Evolutionary conservation across 2,888 invertebrate genomes (phyloP).

Genomic region (Heliconius erato): DNA sequence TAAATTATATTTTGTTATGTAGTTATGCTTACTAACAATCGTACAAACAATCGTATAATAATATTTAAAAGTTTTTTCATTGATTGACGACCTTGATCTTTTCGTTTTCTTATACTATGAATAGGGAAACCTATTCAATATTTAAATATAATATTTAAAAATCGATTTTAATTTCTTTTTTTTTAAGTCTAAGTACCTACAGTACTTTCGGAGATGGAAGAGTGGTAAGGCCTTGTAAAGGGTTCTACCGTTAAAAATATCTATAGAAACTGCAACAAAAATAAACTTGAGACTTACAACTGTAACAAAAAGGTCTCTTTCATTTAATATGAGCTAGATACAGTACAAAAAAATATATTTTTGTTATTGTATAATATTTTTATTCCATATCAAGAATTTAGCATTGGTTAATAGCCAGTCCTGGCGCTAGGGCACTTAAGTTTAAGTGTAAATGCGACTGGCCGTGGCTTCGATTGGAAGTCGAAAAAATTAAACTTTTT

Average conservation of each 20-base stretch:
- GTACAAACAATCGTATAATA: not conserved
- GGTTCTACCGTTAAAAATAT: not conserved
- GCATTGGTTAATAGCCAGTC: no score
- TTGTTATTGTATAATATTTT: no score
- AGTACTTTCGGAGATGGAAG: not conserved
- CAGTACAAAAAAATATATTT: no score
- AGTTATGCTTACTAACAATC: not conserved
- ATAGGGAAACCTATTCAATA: no score
- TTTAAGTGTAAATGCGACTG: no score
- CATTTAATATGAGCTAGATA: no score
- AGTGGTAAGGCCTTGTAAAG: not conserved
- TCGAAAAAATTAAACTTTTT: no score
- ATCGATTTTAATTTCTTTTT: not conserved
- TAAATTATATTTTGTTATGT: not conserved
- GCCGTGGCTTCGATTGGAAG: no score
- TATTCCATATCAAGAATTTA: no score
- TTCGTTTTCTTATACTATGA: not conserved
- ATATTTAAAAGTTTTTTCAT: not conserved
- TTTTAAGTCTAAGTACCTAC: not conserved
- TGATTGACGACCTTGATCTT: not conserved
- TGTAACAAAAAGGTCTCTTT: no score
- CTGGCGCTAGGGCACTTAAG: no score
- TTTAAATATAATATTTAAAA: not conserved
- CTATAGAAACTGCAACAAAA: not conserved
- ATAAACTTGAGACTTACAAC: not conserved